phyloP scores from a whole-genome alignment of 2,797 vertebrate species.

The Netta rufina region DNA sequence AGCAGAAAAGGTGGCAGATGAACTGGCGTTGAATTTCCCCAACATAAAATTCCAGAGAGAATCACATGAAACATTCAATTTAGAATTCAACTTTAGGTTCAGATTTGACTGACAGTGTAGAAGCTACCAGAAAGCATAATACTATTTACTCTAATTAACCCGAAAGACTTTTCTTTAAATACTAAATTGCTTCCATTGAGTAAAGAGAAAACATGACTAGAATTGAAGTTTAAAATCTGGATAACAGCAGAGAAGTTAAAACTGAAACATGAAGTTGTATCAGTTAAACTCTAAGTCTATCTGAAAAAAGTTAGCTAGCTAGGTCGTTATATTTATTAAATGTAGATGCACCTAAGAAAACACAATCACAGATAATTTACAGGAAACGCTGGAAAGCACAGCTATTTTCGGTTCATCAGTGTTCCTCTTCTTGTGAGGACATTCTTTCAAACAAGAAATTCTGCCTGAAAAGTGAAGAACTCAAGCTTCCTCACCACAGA shows the following conservation, averaged over 20 bases:
- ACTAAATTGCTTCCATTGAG: no score
- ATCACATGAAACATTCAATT: background rate
- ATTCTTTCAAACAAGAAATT: background rate
- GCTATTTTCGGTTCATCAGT: background rate
- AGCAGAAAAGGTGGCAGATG: background rate
- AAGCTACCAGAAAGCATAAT: background rate
- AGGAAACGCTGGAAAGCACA: background rate
- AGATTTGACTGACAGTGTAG: background rate
- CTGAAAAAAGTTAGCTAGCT: background rate
- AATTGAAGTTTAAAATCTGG: background rate
- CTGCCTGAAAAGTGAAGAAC: background rate
- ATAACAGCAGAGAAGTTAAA: background rate
- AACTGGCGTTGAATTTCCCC: background rate
- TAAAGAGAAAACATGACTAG: background rate
- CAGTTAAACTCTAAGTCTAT: background rate
- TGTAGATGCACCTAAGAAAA: background rate
- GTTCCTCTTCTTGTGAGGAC: background rate
- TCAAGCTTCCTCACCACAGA: background rate
- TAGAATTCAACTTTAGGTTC: background rate
- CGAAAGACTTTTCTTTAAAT: background rate
- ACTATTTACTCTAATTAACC: background rate
- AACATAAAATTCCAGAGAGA: background rate
- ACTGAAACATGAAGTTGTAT: background rate
- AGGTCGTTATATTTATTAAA: background rate
- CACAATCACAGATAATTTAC: background rate